Evolutionary conservation across 1,140 invertebrate species (phyloP), one percentile per base, ranked within the genome.

Genomic region (Campoletis sonorensis): DNA sequence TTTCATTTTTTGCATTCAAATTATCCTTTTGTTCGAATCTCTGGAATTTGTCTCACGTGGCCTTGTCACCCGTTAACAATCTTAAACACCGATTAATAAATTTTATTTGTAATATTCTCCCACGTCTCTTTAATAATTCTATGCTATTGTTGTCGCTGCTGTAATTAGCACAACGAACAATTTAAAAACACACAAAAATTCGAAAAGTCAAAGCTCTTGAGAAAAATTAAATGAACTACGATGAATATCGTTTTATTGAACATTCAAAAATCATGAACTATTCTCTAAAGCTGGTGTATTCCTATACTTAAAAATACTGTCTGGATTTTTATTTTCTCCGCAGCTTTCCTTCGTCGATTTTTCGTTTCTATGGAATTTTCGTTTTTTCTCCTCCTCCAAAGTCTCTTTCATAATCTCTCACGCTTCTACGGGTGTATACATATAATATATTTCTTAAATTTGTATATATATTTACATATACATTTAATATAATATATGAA

Each of bases 11-110:
- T 70, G 8, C 16, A n/a, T 33, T 18, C 4, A 16, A 13, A 18
- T 16, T 10, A 58, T 71, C 18, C 13, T 33, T n/a, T 33, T 5
- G 15, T 27, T 15, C 7, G 33, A 7, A 40, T n/a, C 15, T 71
- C 8, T 13, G 11, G 5, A 11, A 1, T 18, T 40, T 71, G 4
- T 71, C 33, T 68, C 75, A 71, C 21, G 26, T 13, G 30, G 18
- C 1, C 11, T 84, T 80, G 79, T 26, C 45, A 71, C 45, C 61
- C 21, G 72, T 86, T 81, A 86, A 86, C 82, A 84, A 86, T 79
- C 67, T 77, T 86, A 86, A 79, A 86, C 86, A 87, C 85, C 82
- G 79, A 86, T 78, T 84, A 86, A 81, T 81, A 83, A 85, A 30
- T 70, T 82, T 83, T 68, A 5, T 80, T 49, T 77, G 61, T 79